Conservation (phyloP, 2,888 invertebrate genomes). For the Gordius sp. region DNA sequence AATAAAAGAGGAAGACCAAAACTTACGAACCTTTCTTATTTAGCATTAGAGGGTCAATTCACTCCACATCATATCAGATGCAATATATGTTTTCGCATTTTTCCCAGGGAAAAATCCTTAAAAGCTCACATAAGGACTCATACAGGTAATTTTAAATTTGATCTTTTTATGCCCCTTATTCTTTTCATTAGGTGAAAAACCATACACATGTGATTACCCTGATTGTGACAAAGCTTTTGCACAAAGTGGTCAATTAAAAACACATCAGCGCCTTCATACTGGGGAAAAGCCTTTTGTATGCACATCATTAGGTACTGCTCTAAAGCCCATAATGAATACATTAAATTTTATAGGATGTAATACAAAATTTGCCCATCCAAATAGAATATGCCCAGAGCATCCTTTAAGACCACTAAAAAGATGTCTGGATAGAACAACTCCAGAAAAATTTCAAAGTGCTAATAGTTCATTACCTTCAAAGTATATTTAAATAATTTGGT, state of each 20-base stretch:
- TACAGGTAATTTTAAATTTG: conserved; percentile 26
- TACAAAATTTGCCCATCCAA: conserved; percentile 47
- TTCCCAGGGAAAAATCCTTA: conserved; percentile 44
- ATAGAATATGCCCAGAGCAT: conserved; percentile 46
- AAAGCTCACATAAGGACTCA: conserved; percentile 36
- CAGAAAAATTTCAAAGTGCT: not conserved
- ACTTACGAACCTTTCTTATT: conserved; percentile 40
- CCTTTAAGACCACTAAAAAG: conserved; percentile 27
- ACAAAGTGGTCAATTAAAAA: conserved; percentile 49
- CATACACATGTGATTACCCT: conserved; percentile 46
- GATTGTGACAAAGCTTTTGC: conserved; percentile 44
- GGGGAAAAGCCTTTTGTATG: conserved; percentile 50
- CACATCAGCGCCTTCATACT: conserved; percentile 47
- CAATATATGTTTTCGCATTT: conserved; percentile 42
- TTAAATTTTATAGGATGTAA: conserved; percentile 32
- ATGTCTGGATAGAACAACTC: not conserved
- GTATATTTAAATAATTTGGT: too few species aligned
- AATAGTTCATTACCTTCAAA: not conserved
- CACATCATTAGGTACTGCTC: conserved; percentile 19
- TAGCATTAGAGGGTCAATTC: conserved; percentile 43
- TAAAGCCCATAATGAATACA: not conserved
- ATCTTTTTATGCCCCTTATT: conserved; percentile 14
- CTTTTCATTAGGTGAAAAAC: conserved; percentile 38
- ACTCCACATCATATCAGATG: conserved; percentile 45
- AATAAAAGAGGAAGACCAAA: conserved; percentile 39